phyloP scores from a whole-genome alignment of 2,888 invertebrate species.

The Apomyelois bistriatella region DNA sequence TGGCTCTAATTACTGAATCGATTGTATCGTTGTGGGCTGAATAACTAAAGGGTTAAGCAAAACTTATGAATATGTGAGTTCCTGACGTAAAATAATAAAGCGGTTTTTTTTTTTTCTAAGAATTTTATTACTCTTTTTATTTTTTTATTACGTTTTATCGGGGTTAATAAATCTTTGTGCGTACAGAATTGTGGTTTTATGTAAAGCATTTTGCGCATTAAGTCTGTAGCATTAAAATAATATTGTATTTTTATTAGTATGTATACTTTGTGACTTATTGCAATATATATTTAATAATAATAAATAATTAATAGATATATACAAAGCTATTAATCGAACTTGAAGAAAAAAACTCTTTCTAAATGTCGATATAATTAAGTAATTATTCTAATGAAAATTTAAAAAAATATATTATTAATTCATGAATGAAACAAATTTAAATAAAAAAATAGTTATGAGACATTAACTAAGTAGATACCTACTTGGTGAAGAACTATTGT shows the following conservation, averaged over 20 bases:
- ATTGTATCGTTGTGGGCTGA: conserved; percentile 3
- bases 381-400: too few species aligned
- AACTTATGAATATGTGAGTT: conserved; percentile 9
- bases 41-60: conserved; percentile 4
- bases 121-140: conserved; percentile 1
- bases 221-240: background rate
- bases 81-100: conserved; percentile 1
- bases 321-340: too few species aligned
- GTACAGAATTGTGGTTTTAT: background rate
- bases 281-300: too few species aligned
- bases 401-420: too few species aligned
- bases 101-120: background rate
- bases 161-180: background rate
- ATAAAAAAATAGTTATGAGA: too few species aligned
- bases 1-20: conserved; percentile 1
- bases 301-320: too few species aligned
- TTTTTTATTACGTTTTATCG: background rate
- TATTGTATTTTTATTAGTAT: background rate
- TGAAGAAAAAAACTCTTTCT: too few species aligned
- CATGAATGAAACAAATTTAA: too few species aligned
- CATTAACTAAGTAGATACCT: too few species aligned
- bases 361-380: too few species aligned
- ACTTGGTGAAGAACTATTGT: too few species aligned
- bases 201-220: background rate
- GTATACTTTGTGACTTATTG: too few species aligned